phyloP scores from a whole-genome alignment of 2,888 invertebrate genomes.

The Malthinus seriepunctatus region DNA sequence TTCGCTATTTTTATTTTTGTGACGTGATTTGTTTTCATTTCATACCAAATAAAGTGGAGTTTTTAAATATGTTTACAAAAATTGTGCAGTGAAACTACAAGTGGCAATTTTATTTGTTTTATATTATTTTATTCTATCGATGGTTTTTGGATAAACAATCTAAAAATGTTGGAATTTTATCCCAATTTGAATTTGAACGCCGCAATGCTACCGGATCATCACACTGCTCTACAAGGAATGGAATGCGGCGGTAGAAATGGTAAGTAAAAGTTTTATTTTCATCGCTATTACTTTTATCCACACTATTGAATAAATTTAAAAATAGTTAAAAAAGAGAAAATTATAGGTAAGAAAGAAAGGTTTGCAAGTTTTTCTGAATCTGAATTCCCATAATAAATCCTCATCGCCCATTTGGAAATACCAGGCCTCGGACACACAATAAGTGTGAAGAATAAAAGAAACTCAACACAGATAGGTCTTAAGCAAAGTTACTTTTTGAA shows the following conservation, averaged over 20 bases:
- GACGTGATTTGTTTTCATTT: not conserved
- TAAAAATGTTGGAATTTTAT: slow-evolving; percentile 74
- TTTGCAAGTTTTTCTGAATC: no score
- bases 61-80: not conserved
- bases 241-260: slow-evolving; percentile 70
- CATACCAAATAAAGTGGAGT: not conserved
- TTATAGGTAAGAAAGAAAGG: no score
- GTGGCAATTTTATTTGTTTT: not conserved
- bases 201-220: slow-evolving; percentile 61
- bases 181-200: slow-evolving; percentile 61
- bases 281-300: not conserved
- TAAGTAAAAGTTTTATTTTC: slow-evolving; percentile 45
- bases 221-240: slow-evolving; percentile 57
- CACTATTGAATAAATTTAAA: no score
- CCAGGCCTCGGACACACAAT: no score
- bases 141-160: not conserved
- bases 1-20: slow-evolving; percentile 6
- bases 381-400: no score
- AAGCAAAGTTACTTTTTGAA: no score
- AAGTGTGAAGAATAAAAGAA: no score
- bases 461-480: no score
- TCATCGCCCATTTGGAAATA: no score
- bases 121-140: not conserved
- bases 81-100: not conserved
- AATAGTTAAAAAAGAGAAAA: no score